Evolutionary conservation across 2,888 invertebrate species (phyloP).

Genomic region (Cephus sareptanus): DNA sequence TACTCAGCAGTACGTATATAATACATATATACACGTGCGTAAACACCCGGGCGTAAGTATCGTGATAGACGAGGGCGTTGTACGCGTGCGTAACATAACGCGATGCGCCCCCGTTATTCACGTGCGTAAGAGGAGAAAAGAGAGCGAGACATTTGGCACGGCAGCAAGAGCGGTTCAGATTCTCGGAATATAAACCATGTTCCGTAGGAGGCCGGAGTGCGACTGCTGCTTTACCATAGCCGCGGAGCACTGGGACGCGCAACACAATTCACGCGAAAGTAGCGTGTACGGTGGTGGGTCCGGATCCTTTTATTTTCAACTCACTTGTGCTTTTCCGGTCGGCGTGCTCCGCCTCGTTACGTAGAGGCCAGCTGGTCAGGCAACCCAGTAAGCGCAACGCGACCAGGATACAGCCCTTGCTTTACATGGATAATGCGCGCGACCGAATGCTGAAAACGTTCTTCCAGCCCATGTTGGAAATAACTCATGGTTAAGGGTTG

Average conservation of each 20-base stretch:
- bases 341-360: conserved; percentile 28
- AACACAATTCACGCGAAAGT: conserved; percentile 7
- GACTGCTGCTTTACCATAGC: not conserved
- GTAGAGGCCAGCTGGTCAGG: conserved; percentile 8
- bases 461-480: conserved; percentile 30
- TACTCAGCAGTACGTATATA: not conserved
- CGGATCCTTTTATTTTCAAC: conserved; percentile 27
- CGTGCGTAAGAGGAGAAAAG: not conserved
- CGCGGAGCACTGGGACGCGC: conserved; percentile 1
- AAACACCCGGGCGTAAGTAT: not conserved
- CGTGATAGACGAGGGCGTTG: not conserved
- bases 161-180: not conserved
- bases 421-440: conserved; percentile 27
- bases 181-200: not conserved
- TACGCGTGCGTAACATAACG: not conserved
- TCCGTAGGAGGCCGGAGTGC: not conserved
- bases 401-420: not conserved
- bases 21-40: not conserved
- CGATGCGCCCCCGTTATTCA: not conserved
- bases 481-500: conserved; percentile 27
- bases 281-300: not conserved
- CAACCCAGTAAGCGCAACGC: not conserved
- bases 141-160: not conserved
- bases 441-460: conserved; percentile 35
- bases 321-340: conserved; percentile 34